Evolutionary conservation across 1,140 invertebrate genomes (phyloP), one percentile per base, ranked within the genome.

Genomic region (Drosophila sucinea): DNA sequence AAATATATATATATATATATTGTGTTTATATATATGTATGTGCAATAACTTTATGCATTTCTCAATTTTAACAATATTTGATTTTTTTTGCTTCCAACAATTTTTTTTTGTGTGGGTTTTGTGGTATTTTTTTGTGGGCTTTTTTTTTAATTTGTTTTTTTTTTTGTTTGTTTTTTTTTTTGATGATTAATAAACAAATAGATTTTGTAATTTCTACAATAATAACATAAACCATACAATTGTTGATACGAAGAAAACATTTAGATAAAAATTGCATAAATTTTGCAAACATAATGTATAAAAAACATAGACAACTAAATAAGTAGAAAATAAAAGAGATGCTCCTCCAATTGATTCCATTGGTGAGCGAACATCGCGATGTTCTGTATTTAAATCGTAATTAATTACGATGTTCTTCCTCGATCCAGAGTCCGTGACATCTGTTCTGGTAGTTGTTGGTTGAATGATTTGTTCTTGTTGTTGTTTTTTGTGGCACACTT

Each of bases 221-320:
- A 82, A 81, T 38, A 62, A 76, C 40, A 70, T 41, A 70, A 72
- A 73, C 58, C 66, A 81, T 73, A 85, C 67, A 81, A 25, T 32
- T 58, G 62, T 69, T 68, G 60, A 56, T 77, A 76, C 29, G 72
- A 41, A 60, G 29, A 67, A 81, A 80, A 77, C 68, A 63, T 66
- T 51, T 64, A 29, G 33, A 65, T 70, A 71, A 80, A 76, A 57
- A 72, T 61, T 75, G 79, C 38, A 60, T 25, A 76, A 67, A 60
- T 77, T 32, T 78, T 67, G 67, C 79, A 79, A 87, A 87, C 79
- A 62, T 87, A 85, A 87, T 85, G 79, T 60, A 57, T 66, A 47
- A 69, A 67, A 65, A 17, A 17, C 17, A 57, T 38, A 51, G 44
- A 51, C 23, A 51, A 51, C 44, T 51, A 51, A 30, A 30, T 27